Evolutionary conservation across 1,140 invertebrate genomes (phyloP).

Genomic region (Magallana gigas): DNA sequence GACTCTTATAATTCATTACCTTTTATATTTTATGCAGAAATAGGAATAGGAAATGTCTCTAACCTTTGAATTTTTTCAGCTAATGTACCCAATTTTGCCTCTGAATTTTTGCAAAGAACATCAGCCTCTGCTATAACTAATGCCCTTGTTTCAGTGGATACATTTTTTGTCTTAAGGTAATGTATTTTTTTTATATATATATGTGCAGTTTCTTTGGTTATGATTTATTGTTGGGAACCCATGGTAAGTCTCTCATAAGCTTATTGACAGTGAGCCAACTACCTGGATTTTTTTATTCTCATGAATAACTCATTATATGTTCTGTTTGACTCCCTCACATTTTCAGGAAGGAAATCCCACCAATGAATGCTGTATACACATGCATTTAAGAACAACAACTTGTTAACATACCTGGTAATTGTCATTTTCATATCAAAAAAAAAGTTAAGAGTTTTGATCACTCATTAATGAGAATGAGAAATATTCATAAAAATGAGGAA

Average conservation of each 20-base stretch:
- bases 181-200: not conserved
- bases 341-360: no score
- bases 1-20: no score
- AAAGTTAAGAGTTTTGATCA: no score
- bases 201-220: not conserved
- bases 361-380: no score
- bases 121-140: conserved; percentile 80
- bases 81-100: conserved; percentile 36
- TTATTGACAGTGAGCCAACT: not conserved
- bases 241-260: not conserved
- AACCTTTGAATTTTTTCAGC: conserved; percentile 26
- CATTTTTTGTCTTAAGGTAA: conserved; percentile 87
- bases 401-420: no score
- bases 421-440: no score
- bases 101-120: conserved; percentile 45
- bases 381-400: no score
- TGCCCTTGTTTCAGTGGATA: conserved; percentile 93
- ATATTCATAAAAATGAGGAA: no score
- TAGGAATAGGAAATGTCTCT: not conserved
- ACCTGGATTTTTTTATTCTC: no score
- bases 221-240: not conserved
- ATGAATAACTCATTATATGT: no score
- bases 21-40: not conserved
- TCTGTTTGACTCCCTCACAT: no score
- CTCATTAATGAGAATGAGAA: no score